Evolutionary conservation across 2,888 invertebrate genomes (phyloP), one percentile per base, ranked within the genome.

Genomic region (Eurytoma adleriae): DNA sequence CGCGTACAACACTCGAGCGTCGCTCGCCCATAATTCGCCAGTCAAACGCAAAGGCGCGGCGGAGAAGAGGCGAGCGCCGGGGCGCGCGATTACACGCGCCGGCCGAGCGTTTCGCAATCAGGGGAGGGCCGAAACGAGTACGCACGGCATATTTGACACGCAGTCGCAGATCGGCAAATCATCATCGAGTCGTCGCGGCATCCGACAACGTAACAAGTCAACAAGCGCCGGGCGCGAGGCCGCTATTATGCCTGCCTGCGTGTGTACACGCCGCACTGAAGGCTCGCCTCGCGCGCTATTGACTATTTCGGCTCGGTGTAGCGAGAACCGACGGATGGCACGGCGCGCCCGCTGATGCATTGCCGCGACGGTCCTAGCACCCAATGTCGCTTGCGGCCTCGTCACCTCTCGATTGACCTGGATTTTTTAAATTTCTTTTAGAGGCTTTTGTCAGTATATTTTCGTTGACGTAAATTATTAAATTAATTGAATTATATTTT

Each of bases 121-220:
- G 40, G 48, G 59, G 59, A 57, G 10, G 70, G 30, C 69, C 56
- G 30, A 54, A 78, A 71, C 40, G 74, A 67, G 40, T 48, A 64
- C 40, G 62, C 74, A 80, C 59, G 54, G 81, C 85, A 86, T 85
- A 88, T 86, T 87, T 86, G 86, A 87, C 87, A 87, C 86, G 87
- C 59, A 86, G 85, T 86, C 87, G 85, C 85, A 85, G 87, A 88
- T 89, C 88, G 87, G 89, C 89, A 89, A 89, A 90, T 90, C 88
- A 89, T 89, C 88, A 85, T 86, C 62, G 54, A 24, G 84, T 84
- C 86, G 85, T 85, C 86, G 83, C 86, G 87, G 87, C 86, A 86
- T 88, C 87, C 88, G 89, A 89, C 90, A 90, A 87, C 87, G 88
- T 90, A 88, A 89, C 90, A 89, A 89, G 88, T 90, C 87, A 90